Base-by-base conservation (phyloP, 2,113 vertebrate genomes). In the Bubo bubo region DNA sequence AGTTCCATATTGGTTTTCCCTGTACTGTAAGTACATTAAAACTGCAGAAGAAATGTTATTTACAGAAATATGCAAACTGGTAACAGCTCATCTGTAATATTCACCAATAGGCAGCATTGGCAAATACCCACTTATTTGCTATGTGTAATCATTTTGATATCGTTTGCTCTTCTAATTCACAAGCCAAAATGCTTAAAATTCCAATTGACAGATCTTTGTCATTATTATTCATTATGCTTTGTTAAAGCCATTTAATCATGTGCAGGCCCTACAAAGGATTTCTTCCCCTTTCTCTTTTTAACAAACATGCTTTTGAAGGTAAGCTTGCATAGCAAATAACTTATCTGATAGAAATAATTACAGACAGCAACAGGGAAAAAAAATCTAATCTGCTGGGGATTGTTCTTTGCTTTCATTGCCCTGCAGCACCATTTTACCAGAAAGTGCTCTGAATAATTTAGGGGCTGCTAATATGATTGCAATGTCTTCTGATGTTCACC, bases 271-370 rank as follows among this genome's bases (percentile, higher is more conserved):
- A 95, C 94, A 97, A 97, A 97, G 71, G 74, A 92, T 96, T 97
- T 93, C 80, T 96, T 95, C 56, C 81, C 43, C 82, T 96, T 96
- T 97, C 86, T 92, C 74, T 95, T 97, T 96, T 90, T 94, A 95
- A 97, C 95, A 98, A 97, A 97, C 90, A 86, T 90, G 90, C 80
- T 95, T 97, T 96, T 96, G 91, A 98, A 97, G 86, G 95, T 96
- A 96, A 93, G 74, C 88, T 92, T 92, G 95, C 96, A 96, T 93
- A 95, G 95, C 86, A 97, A 96, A 97, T 97, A 97, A 94, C 59
- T 91, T 95, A 94, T 93, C 94, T 74, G 45, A 96, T 91, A 80
- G 90, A 97, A 98, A 97, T 96, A 96, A 97, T 97, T 96, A 97
- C 84, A 95, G 88, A 64, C 53, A 66, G 93, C 60, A 92, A 89